A percentile compares a stretch with the other conserved stretches of the same genome.
phyloP scores from a whole-genome alignment of 2,888 invertebrate genomes.

The Anoplius nigerrimus region DNA sequence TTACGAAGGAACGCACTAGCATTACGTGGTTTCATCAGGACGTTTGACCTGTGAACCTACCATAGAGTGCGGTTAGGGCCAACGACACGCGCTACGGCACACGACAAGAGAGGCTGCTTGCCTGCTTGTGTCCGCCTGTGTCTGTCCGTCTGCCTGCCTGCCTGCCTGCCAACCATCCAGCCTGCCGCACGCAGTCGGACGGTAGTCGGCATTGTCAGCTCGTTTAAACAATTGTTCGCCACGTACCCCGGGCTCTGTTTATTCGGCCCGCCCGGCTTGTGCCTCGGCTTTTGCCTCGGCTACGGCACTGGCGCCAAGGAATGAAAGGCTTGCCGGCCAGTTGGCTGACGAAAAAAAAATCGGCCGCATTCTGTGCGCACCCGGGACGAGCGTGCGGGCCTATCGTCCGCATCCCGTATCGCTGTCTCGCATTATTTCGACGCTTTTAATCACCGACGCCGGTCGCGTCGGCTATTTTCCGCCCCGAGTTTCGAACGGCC shows the following conservation, averaged over 20 bases:
- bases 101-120: constrained; percentile 18
- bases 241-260: constrained; percentile 31
- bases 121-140: background rate
- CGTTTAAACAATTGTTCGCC: constrained; percentile 54
- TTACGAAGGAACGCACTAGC: constrained; percentile 25
- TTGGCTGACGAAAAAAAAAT: constrained; percentile 20
- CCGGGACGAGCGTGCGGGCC: background rate
- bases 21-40: constrained; percentile 42
- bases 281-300: constrained; percentile 24
- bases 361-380: constrained; percentile 18
- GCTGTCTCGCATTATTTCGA: too few species aligned
- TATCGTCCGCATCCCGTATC: too few species aligned
- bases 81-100: constrained; percentile 47
- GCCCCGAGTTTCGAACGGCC: too few species aligned
- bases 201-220: constrained; percentile 50
- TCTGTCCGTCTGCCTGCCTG: background rate
- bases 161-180: too few species aligned
- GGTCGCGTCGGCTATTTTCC: too few species aligned
- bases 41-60: constrained; percentile 51
- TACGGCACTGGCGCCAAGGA: constrained; percentile 35
- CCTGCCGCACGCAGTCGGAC: constrained; percentile 17
- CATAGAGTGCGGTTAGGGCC: constrained; percentile 45
- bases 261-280: constrained; percentile 20
- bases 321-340: constrained; percentile 24
- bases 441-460: too few species aligned